phyloP scores from a whole-genome alignment of 2,797 vertebrate species.

The Chromis chromis region DNA sequence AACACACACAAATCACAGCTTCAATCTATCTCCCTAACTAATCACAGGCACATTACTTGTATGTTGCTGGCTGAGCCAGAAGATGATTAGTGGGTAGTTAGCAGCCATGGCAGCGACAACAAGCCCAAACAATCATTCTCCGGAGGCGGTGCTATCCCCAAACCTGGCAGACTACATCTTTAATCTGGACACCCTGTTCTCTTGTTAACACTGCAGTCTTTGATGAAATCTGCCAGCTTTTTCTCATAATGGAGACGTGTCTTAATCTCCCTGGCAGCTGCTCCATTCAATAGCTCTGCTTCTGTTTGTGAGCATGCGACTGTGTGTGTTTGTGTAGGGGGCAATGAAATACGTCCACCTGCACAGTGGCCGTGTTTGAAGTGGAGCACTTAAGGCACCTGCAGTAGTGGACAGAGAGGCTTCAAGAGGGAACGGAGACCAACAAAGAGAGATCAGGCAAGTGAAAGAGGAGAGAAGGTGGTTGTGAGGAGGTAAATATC shows the following conservation, averaged over 20 bases:
- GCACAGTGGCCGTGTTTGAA: conserved; percentile 71
- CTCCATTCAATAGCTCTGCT: conserved; percentile 78
- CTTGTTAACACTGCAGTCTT: conserved; percentile 81
- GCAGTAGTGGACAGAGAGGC: conserved; percentile 59
- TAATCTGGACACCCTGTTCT: conserved; percentile 82
- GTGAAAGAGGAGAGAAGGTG: conserved; percentile 14
- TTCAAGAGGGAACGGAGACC: conserved; percentile 46
- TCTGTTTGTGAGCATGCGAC: conserved; percentile 63
- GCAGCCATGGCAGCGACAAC: conserved; percentile 77
- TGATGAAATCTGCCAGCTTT: conserved; percentile 81
- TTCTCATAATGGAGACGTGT: conserved; percentile 78
- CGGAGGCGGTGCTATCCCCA: conserved; percentile 61
- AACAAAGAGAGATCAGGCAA: conserved; percentile 35
- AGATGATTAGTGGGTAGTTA: conserved; percentile 76
- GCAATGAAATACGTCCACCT: conserved; percentile 74
- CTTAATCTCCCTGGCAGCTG: conserved; percentile 86
- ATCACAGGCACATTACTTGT: conserved; percentile 68
- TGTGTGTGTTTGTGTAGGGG: conserved; percentile 34
- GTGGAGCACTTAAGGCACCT: conserved; percentile 62
- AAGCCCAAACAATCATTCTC: conserved; percentile 74
- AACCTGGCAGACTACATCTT: conserved; percentile 71
- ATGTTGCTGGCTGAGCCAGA: conserved; percentile 62
- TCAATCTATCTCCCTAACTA: conserved; percentile 53
- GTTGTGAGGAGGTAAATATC: conserved; percentile 25
- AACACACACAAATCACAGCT: conserved; percentile 38